phyloP scores from a whole-genome alignment of 1,140 invertebrate genomes.

The Lucilia sericata region DNA sequence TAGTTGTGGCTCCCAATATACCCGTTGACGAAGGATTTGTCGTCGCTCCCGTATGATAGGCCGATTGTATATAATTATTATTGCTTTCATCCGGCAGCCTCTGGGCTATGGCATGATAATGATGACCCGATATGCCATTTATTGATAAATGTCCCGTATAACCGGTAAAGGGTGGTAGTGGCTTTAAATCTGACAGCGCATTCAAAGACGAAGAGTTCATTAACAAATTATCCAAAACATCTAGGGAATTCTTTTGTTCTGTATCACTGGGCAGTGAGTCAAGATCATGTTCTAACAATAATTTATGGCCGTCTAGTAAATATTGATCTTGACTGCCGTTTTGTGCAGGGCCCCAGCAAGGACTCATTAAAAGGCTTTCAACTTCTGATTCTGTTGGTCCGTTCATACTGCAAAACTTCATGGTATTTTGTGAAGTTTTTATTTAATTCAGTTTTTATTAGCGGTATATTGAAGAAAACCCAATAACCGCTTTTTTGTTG shows the following conservation, averaged over 20 bases:
- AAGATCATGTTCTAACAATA: constrained; percentile 65
- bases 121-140: constrained; percentile 87
- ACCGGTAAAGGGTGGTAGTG: constrained; percentile 86
- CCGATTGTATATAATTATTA: constrained; percentile 74
- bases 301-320: constrained; percentile 67
- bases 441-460: neutral
- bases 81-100: constrained; percentile 77
- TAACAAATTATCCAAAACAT: constrained; percentile 75
- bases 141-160: constrained; percentile 86
- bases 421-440: constrained; percentile 55
- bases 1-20: constrained; percentile 49
- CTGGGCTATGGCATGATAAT: constrained; percentile 85
- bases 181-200: constrained; percentile 82
- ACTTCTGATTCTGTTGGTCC: constrained; percentile 68
- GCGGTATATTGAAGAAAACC: neutral
- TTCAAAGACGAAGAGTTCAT: constrained; percentile 72
- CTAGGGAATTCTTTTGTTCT: constrained; percentile 71
- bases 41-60: constrained; percentile 65
- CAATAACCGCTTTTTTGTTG: neutral
- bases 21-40: constrained; percentile 20
- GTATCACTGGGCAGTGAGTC: constrained; percentile 66
- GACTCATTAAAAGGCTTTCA: constrained; percentile 68
- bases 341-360: constrained; percentile 66
- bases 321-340: constrained; percentile 66
- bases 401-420: constrained; percentile 70